Conservation (phyloP, 35 echinoderm and acorn worm genomes). For the Lytechinus variegatus region DNA sequence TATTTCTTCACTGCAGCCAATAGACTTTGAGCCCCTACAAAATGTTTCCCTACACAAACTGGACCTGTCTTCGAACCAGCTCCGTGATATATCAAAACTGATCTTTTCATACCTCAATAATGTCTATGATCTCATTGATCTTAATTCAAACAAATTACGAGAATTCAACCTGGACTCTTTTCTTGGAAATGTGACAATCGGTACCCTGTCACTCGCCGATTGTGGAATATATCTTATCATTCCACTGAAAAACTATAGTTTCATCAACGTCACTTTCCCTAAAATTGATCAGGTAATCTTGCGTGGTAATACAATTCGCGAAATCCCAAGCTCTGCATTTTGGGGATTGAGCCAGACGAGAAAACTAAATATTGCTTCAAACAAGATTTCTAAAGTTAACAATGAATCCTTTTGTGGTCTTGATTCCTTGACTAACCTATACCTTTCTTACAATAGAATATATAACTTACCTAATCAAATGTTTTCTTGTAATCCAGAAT, state of each 20-base stretch:
- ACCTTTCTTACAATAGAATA: background rate
- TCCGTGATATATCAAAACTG: background rate
- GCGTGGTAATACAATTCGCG: background rate
- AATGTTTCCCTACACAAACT: background rate
- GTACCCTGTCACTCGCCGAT: background rate
- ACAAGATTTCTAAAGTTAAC: background rate
- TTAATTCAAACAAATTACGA: background rate
- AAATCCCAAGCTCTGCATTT: background rate
- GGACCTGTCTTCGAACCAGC: background rate
- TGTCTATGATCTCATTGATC: background rate
- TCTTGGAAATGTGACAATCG: background rate
- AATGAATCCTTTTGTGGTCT: background rate
- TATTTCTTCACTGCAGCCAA: background rate
- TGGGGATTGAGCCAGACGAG: background rate
- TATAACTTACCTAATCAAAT: background rate
- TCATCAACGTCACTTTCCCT: background rate
- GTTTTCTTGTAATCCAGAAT: background rate
- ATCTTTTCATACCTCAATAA: background rate
- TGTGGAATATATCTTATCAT: background rate
- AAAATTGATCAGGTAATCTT: background rate
- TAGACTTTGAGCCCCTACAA: background rate
- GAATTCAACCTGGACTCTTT: background rate
- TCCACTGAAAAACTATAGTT: background rate
- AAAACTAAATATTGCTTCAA: background rate
- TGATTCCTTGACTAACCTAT: background rate